Base-by-base conservation (phyloP, 2,113 vertebrate species). In the Pseudopodoces humilis region DNA sequence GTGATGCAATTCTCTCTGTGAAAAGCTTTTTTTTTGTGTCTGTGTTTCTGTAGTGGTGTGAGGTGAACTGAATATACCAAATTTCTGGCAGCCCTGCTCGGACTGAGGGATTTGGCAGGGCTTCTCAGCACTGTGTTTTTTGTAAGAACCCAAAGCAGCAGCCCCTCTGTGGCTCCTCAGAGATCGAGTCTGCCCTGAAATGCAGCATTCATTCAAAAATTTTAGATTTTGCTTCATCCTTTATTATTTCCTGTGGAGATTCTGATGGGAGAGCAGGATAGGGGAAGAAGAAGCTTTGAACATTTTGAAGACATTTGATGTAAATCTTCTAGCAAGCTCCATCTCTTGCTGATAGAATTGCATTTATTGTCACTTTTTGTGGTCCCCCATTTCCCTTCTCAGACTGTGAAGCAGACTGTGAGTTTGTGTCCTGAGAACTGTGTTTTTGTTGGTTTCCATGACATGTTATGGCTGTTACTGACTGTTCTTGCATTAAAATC, bases 31-130 rank as follows among this genome's bases (percentile, higher is more conserved):
- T 11, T 33, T 49, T 63, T 44, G 20, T 37, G 33, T 82, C 21
- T 59, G 3, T 37, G 9, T 41, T 84, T 70, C 56, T 82, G 21
- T 43, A 18, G 7, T 59, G 63, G 9, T 67, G 0, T 31, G 53
- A 37, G 15, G 47, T 84, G 28, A 75, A 52, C 23, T 31, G 35
- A 64, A 44, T 22, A 21, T 23, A 15, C 33, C 13, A 7, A 13
- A 19, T 43, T 62, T 82, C 74, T 87, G 16, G 0, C 74, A 82
- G 62, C 22, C 7, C 31, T 70, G 47, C 43, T 63, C 56, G 64
- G 20, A 33, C 28, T 22, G 2, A 46, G 3, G 0, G 0, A 11
- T 21, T 46, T 71, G 70, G 44, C 2, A 6, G 47, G 43, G 31
- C 58, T 83, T 64, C n/a, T 63, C 39, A 75, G 10, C 52, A 47